Percentiles rank a stretch among this genome's conserved stretches.
These are phyloP conservation scores for Halictus rubicundus DNA, from an alignment of 1,140 invertebrate species.

Conservation along the genomic window DNA sequence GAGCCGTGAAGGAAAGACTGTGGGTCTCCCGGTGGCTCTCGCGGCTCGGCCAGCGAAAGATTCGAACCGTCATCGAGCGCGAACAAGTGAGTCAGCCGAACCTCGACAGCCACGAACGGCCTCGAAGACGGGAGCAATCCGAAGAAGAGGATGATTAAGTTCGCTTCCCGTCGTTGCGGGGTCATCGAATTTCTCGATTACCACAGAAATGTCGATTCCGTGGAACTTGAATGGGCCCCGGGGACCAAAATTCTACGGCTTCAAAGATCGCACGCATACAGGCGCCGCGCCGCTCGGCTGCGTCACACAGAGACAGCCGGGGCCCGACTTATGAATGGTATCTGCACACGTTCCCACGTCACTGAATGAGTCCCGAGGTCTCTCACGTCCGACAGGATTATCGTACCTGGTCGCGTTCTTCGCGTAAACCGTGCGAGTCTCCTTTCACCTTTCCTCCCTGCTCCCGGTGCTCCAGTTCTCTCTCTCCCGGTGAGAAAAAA, in stretches of 20 bases:
- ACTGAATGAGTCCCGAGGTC: conserved; percentile 68
- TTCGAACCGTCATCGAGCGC: conserved; percentile 42
- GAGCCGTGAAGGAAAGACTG: conserved; percentile 65
- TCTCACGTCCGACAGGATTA: conserved; percentile 62
- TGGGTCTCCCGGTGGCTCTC: conserved; percentile 55
- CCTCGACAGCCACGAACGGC: too few species aligned
- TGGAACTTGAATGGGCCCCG: background rate
- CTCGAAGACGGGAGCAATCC: too few species aligned
- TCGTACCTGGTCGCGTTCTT: conserved; percentile 60
- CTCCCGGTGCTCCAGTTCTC: conserved; percentile 24
- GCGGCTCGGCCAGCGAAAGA: conserved; percentile 38
- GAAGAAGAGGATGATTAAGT: background rate
- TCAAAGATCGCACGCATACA: conserved; percentile 37
- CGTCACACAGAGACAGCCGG: conserved; percentile 34
- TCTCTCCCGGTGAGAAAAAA: conserved; percentile 7
- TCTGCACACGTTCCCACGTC: conserved; percentile 70
- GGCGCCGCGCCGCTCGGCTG: background rate
- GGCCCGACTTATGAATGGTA: conserved; percentile 69
- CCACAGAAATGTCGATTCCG: background rate
- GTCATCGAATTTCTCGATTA: background rate
- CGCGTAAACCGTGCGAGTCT: conserved; percentile 65
- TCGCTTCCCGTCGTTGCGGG: background rate
- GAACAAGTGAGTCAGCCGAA: conserved; percentile 24
- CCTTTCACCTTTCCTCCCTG: conserved; percentile 45
- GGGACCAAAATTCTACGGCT: conserved; percentile 38